Conservation (phyloP, 2,113 vertebrate species). For the Stictonetta naevosa region DNA sequence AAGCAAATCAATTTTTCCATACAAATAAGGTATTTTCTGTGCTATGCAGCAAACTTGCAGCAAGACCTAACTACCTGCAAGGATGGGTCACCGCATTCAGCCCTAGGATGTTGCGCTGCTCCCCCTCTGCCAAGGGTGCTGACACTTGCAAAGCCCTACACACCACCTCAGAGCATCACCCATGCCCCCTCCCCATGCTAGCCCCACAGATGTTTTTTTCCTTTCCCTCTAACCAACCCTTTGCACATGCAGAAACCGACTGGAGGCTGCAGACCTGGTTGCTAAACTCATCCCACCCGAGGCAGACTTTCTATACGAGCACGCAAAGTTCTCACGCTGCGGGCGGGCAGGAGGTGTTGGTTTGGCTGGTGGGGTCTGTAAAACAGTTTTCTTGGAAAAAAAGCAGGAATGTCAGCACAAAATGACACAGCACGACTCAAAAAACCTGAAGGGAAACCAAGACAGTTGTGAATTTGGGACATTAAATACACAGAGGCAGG, state of each 20-base stretch:
- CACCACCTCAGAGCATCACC: not conserved
- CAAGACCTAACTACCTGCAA: not conserved
- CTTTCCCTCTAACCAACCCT: not conserved
- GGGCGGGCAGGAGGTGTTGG: not conserved
- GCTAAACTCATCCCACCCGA: not conserved
- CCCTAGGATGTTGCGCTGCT: too few species aligned
- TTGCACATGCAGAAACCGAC: not conserved
- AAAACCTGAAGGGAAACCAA: not conserved
- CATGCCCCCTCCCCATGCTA: rapidly evolving
- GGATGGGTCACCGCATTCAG: rapidly evolving
- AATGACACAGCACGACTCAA: not conserved
- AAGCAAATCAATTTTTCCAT: rapidly evolving
- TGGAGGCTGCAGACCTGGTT: not conserved
- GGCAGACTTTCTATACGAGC: not conserved
- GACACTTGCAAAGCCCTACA: rapidly evolving
- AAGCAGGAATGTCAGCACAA: not conserved
- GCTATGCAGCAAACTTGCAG: rapidly evolving
- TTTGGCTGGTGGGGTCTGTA: not conserved
- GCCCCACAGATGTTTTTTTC: not conserved
- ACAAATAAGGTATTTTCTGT: not conserved
- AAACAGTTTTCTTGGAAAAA: not conserved
- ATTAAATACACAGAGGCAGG: not conserved
- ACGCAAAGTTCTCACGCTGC: rapidly evolving
- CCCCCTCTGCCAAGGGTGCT: too few species aligned
- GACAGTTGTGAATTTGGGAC: not conserved